These are phyloP conservation scores for Gryllus bimaculatus DNA, from an alignment of 1,140 invertebrate genomes.

Conservation along the genomic window DNA sequence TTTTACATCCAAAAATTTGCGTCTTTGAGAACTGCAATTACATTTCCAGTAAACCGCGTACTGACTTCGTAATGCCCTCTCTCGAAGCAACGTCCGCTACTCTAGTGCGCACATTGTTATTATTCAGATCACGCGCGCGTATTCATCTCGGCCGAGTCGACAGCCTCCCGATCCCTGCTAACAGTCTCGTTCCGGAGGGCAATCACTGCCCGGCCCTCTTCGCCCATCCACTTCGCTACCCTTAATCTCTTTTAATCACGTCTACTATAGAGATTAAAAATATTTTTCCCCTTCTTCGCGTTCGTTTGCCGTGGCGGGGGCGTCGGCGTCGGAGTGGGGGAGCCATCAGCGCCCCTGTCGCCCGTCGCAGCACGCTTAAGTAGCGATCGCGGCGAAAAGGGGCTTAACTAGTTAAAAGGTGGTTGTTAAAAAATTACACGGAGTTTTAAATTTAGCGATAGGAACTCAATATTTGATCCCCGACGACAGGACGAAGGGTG, in stretches of 20 bases:
- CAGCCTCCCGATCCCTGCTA: background rate
- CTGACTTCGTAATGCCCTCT: background rate
- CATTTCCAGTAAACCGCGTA: background rate
- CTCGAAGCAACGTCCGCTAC: too few species aligned
- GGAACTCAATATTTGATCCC: conserved; percentile 1
- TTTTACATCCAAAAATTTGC: too few species aligned
- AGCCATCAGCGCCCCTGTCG: background rate
- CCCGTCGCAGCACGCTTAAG: background rate
- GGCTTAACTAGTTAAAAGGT: conserved; percentile 16
- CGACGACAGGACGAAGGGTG: background rate
- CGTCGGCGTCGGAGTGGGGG: background rate
- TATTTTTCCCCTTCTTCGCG: conserved; percentile 14
- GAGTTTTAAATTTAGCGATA: conserved; percentile 9
- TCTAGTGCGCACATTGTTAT: background rate
- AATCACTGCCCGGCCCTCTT: background rate
- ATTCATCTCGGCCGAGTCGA: background rate
- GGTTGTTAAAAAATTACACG: conserved; percentile 3
- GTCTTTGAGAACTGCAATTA: too few species aligned
- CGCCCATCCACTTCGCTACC: conserved; percentile 11
- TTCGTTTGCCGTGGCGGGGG: background rate
- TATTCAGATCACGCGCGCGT: background rate
- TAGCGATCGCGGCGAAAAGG: background rate
- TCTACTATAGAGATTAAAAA: conserved; percentile 17
- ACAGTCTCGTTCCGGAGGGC: background rate
- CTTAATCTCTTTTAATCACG: conserved; percentile 20